Percentiles rank a stretch among this genome's conserved stretches.
Conservation (phyloP, 2,113 vertebrate species). For the Zingel zingel region DNA sequence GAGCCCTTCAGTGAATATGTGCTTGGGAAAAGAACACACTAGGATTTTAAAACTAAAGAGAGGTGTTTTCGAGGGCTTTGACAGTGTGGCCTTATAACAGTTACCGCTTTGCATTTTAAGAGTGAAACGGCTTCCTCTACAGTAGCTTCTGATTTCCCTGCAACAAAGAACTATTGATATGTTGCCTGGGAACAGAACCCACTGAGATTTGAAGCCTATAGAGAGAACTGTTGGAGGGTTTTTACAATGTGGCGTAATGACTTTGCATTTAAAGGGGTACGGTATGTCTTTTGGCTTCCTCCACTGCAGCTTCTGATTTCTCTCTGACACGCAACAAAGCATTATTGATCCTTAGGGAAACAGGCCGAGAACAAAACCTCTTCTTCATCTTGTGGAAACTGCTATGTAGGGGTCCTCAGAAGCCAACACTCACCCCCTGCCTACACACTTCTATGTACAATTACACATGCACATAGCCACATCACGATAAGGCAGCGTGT, state of each 20-base stretch:
- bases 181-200: slow-evolving; percentile 40
- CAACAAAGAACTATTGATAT: slow-evolving; percentile 69
- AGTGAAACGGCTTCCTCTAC: slow-evolving; percentile 40
- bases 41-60: slow-evolving; percentile 52
- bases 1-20: slow-evolving; percentile 32
- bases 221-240: slow-evolving; percentile 49
- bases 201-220: slow-evolving; percentile 46
- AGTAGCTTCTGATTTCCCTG: slow-evolving; percentile 52
- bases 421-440: slow-evolving; percentile 25
- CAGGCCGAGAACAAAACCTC: slow-evolving; percentile 52
- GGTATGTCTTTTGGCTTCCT: slow-evolving; percentile 59
- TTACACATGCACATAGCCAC: slow-evolving; percentile 44
- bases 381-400: slow-evolving; percentile 38
- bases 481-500: slow-evolving; percentile 44
- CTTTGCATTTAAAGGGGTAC: slow-evolving; percentile 61
- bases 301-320: slow-evolving; percentile 68
- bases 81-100: slow-evolving; percentile 43
- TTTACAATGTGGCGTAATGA: slow-evolving; percentile 63
- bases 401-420: slow-evolving; percentile 27
- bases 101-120: slow-evolving; percentile 61
- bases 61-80: slow-evolving; percentile 13
- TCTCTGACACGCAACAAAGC: slow-evolving; percentile 66
- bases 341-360: slow-evolving; percentile 70
- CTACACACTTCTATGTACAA: slow-evolving; percentile 28
- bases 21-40: slow-evolving; percentile 13